A percentile compares a stretch with the other conserved stretches of the same genome.
These are phyloP conservation scores for Megatriorchis doriae DNA, from an alignment of 2,113 vertebrate species.

Conservation along the genomic window DNA sequence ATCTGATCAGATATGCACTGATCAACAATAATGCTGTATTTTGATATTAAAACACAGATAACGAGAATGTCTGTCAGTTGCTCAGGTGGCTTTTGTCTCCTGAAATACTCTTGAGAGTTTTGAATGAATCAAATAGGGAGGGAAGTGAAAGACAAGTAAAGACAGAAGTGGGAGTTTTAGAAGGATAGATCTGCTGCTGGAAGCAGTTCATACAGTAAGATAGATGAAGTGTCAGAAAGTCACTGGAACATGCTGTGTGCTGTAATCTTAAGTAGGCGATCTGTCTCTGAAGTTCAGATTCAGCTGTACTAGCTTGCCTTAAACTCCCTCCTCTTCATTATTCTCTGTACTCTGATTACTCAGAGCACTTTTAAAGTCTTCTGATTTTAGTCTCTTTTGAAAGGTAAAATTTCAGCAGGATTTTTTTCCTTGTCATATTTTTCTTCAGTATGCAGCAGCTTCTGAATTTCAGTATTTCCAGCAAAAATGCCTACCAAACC, in stretches of 20 bases:
- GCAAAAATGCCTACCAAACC: not conserved
- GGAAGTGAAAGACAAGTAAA: constrained; percentile 40
- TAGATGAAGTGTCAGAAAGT: constrained; percentile 53
- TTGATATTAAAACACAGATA: not conserved
- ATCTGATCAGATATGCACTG: not conserved
- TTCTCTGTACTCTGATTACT: constrained; percentile 33
- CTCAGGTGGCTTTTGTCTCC: constrained; percentile 17
- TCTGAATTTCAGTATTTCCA: not conserved
- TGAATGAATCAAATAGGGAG: constrained; percentile 4
- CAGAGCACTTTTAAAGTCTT: not conserved
- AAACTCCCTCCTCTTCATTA: constrained; percentile 36
- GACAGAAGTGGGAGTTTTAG: constrained; percentile 33
- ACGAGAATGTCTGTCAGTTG: not conserved
- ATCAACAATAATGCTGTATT: not conserved
- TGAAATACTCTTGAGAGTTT: not conserved
- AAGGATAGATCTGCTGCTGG: constrained; percentile 28
- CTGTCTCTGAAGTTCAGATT: constrained; percentile 49
- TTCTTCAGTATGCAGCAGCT: not conserved
- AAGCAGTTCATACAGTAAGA: constrained; percentile 29
- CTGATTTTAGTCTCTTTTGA: constrained; percentile 9
- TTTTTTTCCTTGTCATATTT: not conserved
- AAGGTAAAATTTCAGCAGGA: not conserved
- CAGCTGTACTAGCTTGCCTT: not conserved
- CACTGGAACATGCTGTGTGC: constrained; percentile 53
- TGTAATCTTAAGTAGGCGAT: constrained; percentile 44